Percentiles rank a stretch among this genome's conserved stretches.
phyloP scores from a whole-genome alignment of 2,888 invertebrate species.

The Hyalella azteca region DNA sequence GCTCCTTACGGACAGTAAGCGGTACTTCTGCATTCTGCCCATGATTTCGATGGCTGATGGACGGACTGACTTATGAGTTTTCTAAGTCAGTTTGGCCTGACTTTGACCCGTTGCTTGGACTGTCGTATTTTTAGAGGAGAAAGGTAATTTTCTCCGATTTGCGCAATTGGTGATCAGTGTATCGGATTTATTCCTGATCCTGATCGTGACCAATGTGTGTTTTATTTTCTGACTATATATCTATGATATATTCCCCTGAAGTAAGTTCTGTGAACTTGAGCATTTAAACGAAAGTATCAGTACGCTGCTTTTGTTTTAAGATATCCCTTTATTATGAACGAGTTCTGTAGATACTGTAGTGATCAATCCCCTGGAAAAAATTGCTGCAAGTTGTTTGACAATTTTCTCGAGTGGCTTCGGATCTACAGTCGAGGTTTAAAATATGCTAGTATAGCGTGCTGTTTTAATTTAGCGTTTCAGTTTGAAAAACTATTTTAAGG shows the following conservation, averaged over 20 bases:
- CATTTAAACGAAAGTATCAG: slow-evolving; percentile 7
- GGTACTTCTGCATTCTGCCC: not conserved
- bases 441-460: not conserved
- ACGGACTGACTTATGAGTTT: not conserved
- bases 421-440: not conserved
- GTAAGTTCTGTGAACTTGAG: slow-evolving; percentile 92
- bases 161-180: slow-evolving; percentile 31
- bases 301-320: slow-evolving; percentile 36
- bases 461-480: not conserved
- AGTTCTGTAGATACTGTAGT: no score
- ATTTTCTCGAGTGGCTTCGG: not conserved
- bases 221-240: slow-evolving; percentile 88
- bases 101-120: slow-evolving; percentile 7
- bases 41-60: not conserved
- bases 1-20: slow-evolving; percentile 77
- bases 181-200: slow-evolving; percentile 33
- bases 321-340: slow-evolving; percentile 20
- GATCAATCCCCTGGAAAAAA: no score
- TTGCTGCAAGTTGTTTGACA: no score
- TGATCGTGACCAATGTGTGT: slow-evolving; percentile 48
- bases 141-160: slow-evolving; percentile 68
- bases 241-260: slow-evolving; percentile 92
- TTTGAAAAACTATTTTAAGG: not conserved
- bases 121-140: slow-evolving; percentile 60
- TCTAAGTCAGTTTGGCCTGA: not conserved